Base-by-base conservation (phyloP, 23 tunicate genomes). In the Corella eumyota region DNA sequence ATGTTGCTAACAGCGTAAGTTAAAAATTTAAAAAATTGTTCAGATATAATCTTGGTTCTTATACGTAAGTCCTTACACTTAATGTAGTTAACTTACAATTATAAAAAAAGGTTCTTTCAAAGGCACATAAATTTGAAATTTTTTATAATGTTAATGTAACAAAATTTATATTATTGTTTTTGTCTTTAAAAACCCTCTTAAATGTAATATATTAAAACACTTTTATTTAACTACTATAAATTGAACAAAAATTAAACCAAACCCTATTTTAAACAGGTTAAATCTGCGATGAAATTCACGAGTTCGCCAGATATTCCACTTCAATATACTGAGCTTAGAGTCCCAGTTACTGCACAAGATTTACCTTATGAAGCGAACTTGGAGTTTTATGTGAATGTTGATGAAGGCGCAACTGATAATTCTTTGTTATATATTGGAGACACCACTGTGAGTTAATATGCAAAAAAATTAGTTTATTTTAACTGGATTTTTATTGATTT, bases 401-500 rank as follows among this genome's bases (percentile, higher is more conserved):
- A 35, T 4, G 45, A 61, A 2, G 73, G 55, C 35, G 53, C 76
- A 20, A 36, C 66, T 6, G 72, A 82, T 66, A 62, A 54, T 53
- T 70, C 80, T 2, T 57, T 82, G 15, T 45, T 82, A 22, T 68
- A 74, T 45, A 36, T 75, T 21, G 92, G 92, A 20, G 87, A 79
- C 51, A 66, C 52, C 33, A 74, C 71, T 44, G 87, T 79, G 50
- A 36, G 70, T 22, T 29, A 4, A 15, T 13, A 6, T 9, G 19
- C 19, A 13, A 17, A 63, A 17, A 13, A 19, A 11, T 53, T n/a
- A 53, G 21, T 22, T 11, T 13, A 6, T 19, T 22, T 22, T 11
- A 6, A 6, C 23, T 19, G 23, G 9, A 22, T n/a, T n/a, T n/a
- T n/a, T n/a, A n/a, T n/a, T n/a, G n/a, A n/a, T n/a, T n/a, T n/a